Evolutionary conservation across 2,888 invertebrate genomes (phyloP), one percentile per base, ranked within the genome.

Genomic region (Fabriciana adippe): DNA sequence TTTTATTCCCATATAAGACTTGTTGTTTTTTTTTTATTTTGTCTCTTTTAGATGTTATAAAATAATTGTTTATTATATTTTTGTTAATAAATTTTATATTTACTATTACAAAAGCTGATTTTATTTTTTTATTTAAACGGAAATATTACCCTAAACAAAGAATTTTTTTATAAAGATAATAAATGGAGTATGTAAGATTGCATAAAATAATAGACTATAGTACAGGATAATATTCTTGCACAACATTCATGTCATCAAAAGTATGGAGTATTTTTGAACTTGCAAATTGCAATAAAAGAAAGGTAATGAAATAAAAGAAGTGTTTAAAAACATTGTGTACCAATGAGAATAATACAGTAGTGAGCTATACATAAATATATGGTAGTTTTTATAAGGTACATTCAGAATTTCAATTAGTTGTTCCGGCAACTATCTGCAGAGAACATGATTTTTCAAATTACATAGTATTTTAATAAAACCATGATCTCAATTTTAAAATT

Each of bases 261-360:
- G 4, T 41, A 57, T n/a, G 4, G 15, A 1, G 15, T 57, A 15
- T 45, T 56, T n/a, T 15, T 8, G 6, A 0, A 5, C 1, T 8
- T 15, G 35, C 16, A 41, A 41, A 16, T 54, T 14, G 54, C 14
- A 51, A 21, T 26, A 21, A 53, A n/a, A 14, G 15, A 47, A 18
- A 47, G 57, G 57, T 26, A 47, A 60, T 57, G 31, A 84, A 89
- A 89, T 88, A 79, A 90, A 90, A 90, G 86, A 83, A 78, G 74
- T 72, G 72, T 79, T 74, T 87, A 89, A 89, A 91, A 91, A 90
- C 88, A 88, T 88, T 89, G 85, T 91, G 88, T 92, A 89, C 81
- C 87, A 89, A 91, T 90, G 86, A 86, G 85, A 88, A 89, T 90
- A 89, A 88, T 90, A 91, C 90, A 92, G 85, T 83, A 82, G 85